Percentiles rank a stretch among this genome's conserved stretches.
Conservation (phyloP, 2,113 vertebrate species). For the Trogon melanurus region DNA sequence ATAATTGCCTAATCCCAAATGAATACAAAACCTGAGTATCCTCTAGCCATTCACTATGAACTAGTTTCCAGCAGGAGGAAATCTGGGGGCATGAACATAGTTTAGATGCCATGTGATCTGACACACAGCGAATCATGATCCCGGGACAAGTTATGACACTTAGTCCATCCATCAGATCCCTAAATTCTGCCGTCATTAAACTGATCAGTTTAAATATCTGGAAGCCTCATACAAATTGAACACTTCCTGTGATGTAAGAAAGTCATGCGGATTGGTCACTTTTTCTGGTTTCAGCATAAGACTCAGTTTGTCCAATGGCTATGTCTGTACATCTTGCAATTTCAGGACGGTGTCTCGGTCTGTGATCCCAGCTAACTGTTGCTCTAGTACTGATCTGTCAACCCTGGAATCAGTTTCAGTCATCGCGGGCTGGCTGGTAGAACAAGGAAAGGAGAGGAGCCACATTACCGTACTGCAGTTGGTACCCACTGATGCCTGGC, state of each 20-base stretch:
- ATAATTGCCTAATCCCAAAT: neutral
- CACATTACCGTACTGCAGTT: neutral
- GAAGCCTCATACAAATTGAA: neutral
- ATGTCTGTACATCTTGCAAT: neutral
- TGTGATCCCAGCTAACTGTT: neutral
- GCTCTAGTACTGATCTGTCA: neutral
- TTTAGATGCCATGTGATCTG: neutral
- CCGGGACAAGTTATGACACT: neutral
- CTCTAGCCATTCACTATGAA: neutral
- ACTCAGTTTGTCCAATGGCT: neutral
- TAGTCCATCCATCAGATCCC: neutral
- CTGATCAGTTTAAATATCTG: neutral
- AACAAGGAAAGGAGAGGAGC: neutral
- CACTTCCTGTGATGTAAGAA: neutral
- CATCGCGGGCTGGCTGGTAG: neutral
- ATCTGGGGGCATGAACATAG: neutral
- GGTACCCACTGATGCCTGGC: neutral
- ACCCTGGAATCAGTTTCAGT: neutral
- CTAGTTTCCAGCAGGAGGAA: neutral
- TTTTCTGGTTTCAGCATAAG: neutral
- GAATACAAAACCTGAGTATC: neutral
- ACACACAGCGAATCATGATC: neutral
- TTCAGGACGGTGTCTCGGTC: neutral
- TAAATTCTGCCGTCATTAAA: neutral
- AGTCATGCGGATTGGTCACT: accelerated